phyloP scores from a whole-genome alignment of 1,140 invertebrate species.

The Polypedilum pembai region DNA sequence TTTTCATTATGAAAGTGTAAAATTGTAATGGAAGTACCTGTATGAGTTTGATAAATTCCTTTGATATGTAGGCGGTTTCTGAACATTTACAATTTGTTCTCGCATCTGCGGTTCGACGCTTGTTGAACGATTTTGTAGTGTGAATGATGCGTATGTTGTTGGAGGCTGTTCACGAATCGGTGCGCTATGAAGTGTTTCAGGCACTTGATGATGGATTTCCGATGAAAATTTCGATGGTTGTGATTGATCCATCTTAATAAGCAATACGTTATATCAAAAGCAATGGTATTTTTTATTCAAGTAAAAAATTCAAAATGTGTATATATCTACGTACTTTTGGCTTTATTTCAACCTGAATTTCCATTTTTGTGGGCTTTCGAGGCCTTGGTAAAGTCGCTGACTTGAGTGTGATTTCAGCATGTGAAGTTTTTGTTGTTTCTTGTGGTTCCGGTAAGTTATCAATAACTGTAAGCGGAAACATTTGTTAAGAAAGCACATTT shows the following conservation, averaged over 20 bases:
- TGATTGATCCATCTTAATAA: slow-evolving; percentile 34
- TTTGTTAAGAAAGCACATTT: slow-evolving; percentile 13
- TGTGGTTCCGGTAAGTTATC: slow-evolving; percentile 34
- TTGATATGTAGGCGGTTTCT: slow-evolving; percentile 2
- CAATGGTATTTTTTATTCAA: neutral
- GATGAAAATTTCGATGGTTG: slow-evolving; percentile 41
- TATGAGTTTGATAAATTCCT: neutral
- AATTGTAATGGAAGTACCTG: neutral
- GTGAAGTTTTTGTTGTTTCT: slow-evolving; percentile 49
- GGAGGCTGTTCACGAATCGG: slow-evolving; percentile 39
- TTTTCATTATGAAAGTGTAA: neutral
- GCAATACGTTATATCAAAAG: neutral
- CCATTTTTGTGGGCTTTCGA: slow-evolving; percentile 55
- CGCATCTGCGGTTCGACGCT: slow-evolving; percentile 37
- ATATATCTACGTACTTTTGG: slow-evolving; percentile 33
- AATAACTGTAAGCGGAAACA: slow-evolving; percentile 20
- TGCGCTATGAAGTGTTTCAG: slow-evolving; percentile 41
- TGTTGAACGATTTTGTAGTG: slow-evolving; percentile 38
- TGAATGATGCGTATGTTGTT: slow-evolving; percentile 39
- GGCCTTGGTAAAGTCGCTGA: slow-evolving; percentile 55
- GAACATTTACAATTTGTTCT: neutral
- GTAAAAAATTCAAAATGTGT: no score
- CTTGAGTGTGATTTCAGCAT: slow-evolving; percentile 56
- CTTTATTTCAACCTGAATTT: slow-evolving; percentile 51
- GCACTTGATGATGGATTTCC: slow-evolving; percentile 43